Conservation (phyloP, 2,113 vertebrate genomes). For the Corythaeola cristata region DNA sequence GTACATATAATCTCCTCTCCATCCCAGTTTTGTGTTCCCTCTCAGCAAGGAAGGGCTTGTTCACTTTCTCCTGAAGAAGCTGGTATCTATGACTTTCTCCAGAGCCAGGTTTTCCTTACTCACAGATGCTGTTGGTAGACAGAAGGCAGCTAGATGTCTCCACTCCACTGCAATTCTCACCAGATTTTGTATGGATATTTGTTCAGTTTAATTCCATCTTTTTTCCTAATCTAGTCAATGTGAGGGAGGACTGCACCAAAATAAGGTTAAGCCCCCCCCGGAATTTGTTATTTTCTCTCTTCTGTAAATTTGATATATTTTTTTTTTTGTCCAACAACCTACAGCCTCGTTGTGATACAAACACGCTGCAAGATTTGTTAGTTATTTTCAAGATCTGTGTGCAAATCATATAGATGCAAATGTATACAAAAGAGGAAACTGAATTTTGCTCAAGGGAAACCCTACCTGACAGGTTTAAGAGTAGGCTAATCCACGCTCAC, state of each 20-base stretch:
- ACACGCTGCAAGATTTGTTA: neutral
- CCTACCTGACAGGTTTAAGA: neutral
- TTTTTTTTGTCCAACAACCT: neutral
- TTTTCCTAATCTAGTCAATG: neutral
- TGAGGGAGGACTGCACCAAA: neutral
- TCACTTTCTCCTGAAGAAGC: neutral
- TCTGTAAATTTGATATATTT: neutral
- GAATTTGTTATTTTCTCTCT: neutral
- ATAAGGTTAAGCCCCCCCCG: neutral
- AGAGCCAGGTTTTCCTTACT: neutral
- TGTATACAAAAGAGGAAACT: neutral
- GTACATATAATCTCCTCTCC: neutral
- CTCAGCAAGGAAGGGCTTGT: neutral
- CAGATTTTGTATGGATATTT: neutral
- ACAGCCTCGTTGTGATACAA: neutral
- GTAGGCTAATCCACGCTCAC: neutral
- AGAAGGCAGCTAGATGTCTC: constrained; percentile 64
- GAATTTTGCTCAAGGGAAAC: neutral
- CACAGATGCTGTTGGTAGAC: neutral
- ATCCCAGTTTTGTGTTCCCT: neutral
- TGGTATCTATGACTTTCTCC: neutral
- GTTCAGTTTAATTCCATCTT: neutral
- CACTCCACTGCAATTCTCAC: constrained; percentile 42
- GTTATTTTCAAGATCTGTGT: neutral
- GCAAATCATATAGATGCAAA: neutral